Conservation (phyloP, 1,140 invertebrate species). For the Diploscapter pachys region DNA sequence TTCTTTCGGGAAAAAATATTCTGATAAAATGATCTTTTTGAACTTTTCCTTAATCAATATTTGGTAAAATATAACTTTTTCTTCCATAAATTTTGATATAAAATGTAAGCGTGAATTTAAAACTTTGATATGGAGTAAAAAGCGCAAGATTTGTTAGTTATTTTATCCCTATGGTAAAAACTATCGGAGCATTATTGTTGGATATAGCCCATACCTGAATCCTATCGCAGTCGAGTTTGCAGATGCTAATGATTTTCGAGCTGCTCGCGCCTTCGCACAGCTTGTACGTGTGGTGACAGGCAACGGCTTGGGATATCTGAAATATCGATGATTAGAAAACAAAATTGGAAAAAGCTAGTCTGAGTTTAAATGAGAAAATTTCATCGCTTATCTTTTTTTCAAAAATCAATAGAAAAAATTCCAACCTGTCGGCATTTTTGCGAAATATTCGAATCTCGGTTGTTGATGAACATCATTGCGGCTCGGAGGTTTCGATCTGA, state of each 20-base stretch:
- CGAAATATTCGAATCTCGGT: constrained; percentile 23
- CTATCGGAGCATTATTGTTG: background rate
- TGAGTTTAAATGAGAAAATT: no score
- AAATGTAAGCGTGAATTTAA: no score
- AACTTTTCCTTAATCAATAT: no score
- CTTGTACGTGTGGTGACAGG: constrained; percentile 44
- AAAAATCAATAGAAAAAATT: no score
- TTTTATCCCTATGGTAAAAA: background rate
- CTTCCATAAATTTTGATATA: no score
- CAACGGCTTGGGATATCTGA: constrained; percentile 38
- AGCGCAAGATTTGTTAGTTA: background rate
- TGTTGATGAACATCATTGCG: constrained; percentile 43
- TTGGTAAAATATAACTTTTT: no score
- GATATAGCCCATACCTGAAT: constrained; percentile 13
- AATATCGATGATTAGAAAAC: no score
- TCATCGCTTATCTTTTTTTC: no score
- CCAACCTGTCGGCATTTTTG: constrained; percentile 24
- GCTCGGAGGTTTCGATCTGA: constrained; percentile 38
- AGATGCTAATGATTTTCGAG: constrained; percentile 21
- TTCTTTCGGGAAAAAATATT: no score
- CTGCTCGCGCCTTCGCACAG: constrained; percentile 6
- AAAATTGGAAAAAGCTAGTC: no score
- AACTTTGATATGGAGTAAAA: no score
- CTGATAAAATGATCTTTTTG: no score
- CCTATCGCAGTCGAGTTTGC: constrained; percentile 35